Evolutionary conservation across 2,888 invertebrate species (phyloP), one percentile per base, ranked within the genome.

Genomic region (Xestia ashworthii): DNA sequence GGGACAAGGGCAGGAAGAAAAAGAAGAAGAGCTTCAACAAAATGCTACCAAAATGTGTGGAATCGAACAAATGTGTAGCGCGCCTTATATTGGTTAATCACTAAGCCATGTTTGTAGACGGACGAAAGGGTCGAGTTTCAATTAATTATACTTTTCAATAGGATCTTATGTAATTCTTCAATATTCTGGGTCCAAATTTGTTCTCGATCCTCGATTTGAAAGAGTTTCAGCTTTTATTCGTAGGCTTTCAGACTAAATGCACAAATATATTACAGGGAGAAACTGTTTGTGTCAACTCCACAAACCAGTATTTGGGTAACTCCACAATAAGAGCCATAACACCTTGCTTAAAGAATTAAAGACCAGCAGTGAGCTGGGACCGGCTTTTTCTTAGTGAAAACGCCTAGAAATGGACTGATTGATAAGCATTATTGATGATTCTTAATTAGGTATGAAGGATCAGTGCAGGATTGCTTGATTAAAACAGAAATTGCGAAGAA

Each of bases 91-190:
- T 65, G 14, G 11, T 8, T 38, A 79, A 70, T 70, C 58, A 53
- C 58, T 65, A 53, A 77, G 46, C 53, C 71, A 73, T 66, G 41
- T 77, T 83, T 50, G 22, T 3, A 16, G 32, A n/a, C 1, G 46
- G 19, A 62, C 46, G 83, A 32, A 69, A 66, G 65, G 83, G 72
- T 79, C 58, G 60, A 50, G 16, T 62, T 50, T 38, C 66, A 76
- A 76, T 70, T 38, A 53, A 66, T 41, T 46, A 60, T 74, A 32
- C 66, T 38, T 48, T 55, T 38, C 41, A n/a, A 38, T 1, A 60
- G 9, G 22, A 58, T 46, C n/a, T 46, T 46, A 16, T 19, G 0
- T 62, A 5, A 11, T 50, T 38, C 5, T n/a, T 55, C 38, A n/a
- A 58, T 38, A 32, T 44, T 73, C 16, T 19, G 16, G 55, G 22